Evolutionary conservation across 2,888 invertebrate genomes (phyloP), one percentile per base, ranked within the genome.

Genomic region (Tetranychus piercei): DNA sequence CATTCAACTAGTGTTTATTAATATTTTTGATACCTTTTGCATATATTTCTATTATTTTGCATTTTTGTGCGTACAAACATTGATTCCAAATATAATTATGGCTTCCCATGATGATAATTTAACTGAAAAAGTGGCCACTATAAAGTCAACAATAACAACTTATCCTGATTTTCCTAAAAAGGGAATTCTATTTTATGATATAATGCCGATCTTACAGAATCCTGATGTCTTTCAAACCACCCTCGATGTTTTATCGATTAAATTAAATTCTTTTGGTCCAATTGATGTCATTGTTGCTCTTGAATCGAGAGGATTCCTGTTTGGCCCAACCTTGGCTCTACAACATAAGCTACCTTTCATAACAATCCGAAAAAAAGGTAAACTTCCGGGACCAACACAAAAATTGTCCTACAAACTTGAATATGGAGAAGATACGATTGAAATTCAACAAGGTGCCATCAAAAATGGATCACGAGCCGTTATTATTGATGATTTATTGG

Each of bases 301-400:
- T 72, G 99, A 99, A 80, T 89, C 96, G 0, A 85, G 97, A 81
- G 99, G 99, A 0, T 99, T 99, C 81, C 86, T 99, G 1, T 88
- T 99, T 80, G 93, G 92, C 15, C 90, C 96, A 69, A 83, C 90
- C 0, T 82, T 99, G 70, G 91, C 95, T 5, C 84, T 89, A 1
- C 88, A 89, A 78, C 82, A 97, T 5, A 86, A 87, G 1, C 84
- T 93, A 73, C 88, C 91, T 1, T 96, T 96, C 83, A 86, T 94
- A 6, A 94, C 97, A 0, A 88, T 97, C 22, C 86, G 99, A 74
- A 99, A 99, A 83, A 90, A 90, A 80, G 97, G 97, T 15, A 99
- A 99, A 84, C 85, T 99, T 74, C 96, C 99, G 0, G 97, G 99
- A 6, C 85, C 89, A 76, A 86, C 89, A 18, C 81, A 86, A 9